Percentiles rank a stretch among this genome's conserved stretches.
These are phyloP conservation scores for Ageneiosus marmoratus DNA, from an alignment of 2,113 vertebrate species.

Conservation along the genomic window DNA sequence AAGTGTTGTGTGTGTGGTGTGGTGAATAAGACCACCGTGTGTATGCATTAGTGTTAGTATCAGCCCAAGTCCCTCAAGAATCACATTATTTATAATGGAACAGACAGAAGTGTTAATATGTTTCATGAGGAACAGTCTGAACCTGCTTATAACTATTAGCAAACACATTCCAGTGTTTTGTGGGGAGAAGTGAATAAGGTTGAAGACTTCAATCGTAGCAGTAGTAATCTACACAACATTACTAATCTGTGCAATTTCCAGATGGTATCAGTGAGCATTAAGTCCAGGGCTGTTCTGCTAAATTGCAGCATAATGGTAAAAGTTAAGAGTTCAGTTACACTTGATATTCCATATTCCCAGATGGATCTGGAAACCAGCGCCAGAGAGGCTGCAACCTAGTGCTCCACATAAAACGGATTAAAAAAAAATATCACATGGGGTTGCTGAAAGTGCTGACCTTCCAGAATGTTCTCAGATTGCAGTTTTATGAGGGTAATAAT, in stretches of 20 bases:
- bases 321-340: constrained; percentile 30
- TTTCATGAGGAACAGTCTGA: constrained; percentile 43
- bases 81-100: constrained; percentile 16
- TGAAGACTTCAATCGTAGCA: constrained; percentile 31
- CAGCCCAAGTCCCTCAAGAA: neutral
- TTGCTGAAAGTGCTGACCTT: constrained; percentile 19
- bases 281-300: constrained; percentile 22
- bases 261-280: constrained; percentile 31
- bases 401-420: constrained; percentile 18
- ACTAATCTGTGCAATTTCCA: constrained; percentile 31
- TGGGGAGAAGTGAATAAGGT: constrained; percentile 41
- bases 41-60: neutral
- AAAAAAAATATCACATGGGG: constrained; percentile 21
- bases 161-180: constrained; percentile 23
- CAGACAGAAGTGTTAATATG: constrained; percentile 26
- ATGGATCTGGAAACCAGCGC: constrained; percentile 32
- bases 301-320: constrained; percentile 32
- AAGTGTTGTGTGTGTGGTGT: no score
- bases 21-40: no score
- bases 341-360: constrained; percentile 45
- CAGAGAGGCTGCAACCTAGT: constrained; percentile 5
- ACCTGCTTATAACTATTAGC: constrained; percentile 32
- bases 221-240: constrained; percentile 8
- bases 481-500: constrained; percentile 51
- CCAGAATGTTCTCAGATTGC: constrained; percentile 28